Evolutionary conservation across 2,113 vertebrate genomes (phyloP).

Genomic region (Lota lota): DNA sequence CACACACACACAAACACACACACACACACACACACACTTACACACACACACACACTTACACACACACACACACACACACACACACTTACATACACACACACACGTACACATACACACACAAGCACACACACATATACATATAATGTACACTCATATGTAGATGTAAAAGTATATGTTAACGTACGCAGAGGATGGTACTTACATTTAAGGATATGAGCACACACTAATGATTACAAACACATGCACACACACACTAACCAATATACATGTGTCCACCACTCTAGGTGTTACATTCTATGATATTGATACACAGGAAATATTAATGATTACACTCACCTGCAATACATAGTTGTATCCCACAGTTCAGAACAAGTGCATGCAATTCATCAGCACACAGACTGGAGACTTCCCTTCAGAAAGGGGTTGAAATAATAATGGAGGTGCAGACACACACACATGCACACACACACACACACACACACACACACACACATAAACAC

Average conservation of each 20-base stretch:
- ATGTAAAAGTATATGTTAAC: no score
- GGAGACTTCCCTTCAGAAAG: constrained; percentile 45
- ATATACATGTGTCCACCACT: constrained; percentile 27
- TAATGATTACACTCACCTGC: constrained; percentile 74
- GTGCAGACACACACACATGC: constrained; percentile 31
- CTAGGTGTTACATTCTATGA: constrained; percentile 42
- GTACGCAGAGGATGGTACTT: no score
- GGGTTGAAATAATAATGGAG: constrained; percentile 51
- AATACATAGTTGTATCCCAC: constrained; percentile 65
- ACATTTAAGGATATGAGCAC: no score
- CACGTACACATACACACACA: constrained; percentile 30
- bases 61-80: not conserved
- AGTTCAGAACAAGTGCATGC: constrained; percentile 65
- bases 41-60: constrained; percentile 45
- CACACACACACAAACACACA: constrained; percentile 18
- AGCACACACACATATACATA: not conserved
- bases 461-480: not conserved
- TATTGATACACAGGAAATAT: constrained; percentile 75
- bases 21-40: constrained; percentile 29
- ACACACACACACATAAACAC: not conserved
- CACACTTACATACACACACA: not conserved
- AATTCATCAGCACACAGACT: constrained; percentile 63
- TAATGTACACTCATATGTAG: not conserved
- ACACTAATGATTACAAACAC: constrained; percentile 1
- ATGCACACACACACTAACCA: constrained; percentile 14